These are phyloP conservation scores for Tipula unca DNA, from an alignment of 2,888 invertebrate species.

Conservation along the genomic window DNA sequence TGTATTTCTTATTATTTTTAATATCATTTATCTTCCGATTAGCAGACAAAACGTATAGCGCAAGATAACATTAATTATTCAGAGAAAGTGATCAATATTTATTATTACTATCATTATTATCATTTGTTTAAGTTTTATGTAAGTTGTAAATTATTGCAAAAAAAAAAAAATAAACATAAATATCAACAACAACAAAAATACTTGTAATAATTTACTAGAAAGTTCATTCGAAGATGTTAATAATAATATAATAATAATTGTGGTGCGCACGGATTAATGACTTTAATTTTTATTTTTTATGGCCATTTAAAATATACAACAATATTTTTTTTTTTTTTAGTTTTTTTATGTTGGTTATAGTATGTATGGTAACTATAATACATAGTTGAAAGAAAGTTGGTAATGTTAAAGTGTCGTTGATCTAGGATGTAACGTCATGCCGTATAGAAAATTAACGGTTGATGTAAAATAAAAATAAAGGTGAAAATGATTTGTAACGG, in stretches of 20 bases:
- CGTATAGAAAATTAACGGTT: neutral
- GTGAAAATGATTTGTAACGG: neutral
- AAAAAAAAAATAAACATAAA: no score
- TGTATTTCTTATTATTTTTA: no score
- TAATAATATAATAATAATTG: neutral
- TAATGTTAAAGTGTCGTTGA: neutral
- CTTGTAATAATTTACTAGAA: neutral
- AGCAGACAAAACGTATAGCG: no score
- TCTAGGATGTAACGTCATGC: neutral
- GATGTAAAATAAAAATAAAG: neutral
- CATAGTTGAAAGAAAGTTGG: neutral
- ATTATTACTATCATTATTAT: neutral
- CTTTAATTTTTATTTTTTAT: neutral
- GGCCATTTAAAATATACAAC: neutral
- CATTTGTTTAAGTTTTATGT: neutral
- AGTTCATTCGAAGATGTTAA: neutral
- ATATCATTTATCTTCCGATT: neutral
- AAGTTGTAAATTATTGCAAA: neutral
- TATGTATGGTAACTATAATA: no score
- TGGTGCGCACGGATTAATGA: neutral
- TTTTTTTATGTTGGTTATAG: no score
- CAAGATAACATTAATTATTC: neutral
- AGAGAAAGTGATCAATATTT: neutral
- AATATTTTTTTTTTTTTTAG: neutral
- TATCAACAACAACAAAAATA: neutral